Evolutionary conservation across 1,140 invertebrate species (phyloP).

Genomic region (Ceratoteleas bidentatus): DNA sequence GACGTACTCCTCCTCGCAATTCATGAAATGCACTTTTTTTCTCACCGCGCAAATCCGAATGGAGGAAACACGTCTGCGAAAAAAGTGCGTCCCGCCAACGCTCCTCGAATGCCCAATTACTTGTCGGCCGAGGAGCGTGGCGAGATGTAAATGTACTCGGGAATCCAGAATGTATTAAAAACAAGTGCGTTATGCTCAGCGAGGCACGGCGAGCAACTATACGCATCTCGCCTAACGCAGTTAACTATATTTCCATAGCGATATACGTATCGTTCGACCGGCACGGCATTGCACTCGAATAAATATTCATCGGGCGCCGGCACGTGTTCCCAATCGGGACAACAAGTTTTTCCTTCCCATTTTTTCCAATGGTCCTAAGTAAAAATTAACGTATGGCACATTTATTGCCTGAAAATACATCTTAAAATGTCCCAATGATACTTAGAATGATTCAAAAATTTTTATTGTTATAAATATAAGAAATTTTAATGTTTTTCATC

Average conservation of each 20-base stretch:
- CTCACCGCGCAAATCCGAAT: too few relatives aligned
- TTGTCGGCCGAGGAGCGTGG: not conserved
- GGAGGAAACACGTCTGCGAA: too few relatives aligned
- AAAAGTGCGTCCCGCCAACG: too few relatives aligned
- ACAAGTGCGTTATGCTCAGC: conserved; percentile 48
- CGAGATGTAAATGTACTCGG: conserved; percentile 27
- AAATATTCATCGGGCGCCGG: not conserved
- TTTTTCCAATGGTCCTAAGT: too few relatives aligned
- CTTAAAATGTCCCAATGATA: too few relatives aligned
- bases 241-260: conserved; percentile 17
- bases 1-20: too few relatives aligned
- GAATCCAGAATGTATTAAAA: conserved; percentile 42
- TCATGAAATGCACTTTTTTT: too few relatives aligned
- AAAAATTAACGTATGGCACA: too few relatives aligned
- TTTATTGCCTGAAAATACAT: too few relatives aligned
- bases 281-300: not conserved
- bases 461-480: too few relatives aligned
- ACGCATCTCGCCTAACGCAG: conserved; percentile 4
- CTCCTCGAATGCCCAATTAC: not conserved
- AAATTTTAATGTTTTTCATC: too few relatives aligned
- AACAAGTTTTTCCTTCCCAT: not conserved
- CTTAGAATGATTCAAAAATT: too few relatives aligned
- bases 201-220: conserved; percentile 24
- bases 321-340: not conserved
- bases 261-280: not conserved